Conservation (phyloP, 2,797 vertebrate species). For the Meda fulgida region DNA sequence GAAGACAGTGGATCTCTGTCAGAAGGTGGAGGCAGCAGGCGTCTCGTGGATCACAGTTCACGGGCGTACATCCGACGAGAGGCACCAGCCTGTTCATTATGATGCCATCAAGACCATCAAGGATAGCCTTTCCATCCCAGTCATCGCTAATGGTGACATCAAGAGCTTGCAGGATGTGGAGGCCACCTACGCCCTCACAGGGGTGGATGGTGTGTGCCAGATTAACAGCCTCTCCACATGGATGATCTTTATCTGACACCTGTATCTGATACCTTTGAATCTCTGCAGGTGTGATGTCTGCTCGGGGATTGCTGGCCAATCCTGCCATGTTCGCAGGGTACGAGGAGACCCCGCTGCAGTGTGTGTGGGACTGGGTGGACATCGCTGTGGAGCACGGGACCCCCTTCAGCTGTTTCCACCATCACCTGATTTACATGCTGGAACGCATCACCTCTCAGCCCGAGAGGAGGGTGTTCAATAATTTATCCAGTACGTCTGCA, state of each 20-base stretch:
- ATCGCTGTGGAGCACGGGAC: conserved; percentile 90
- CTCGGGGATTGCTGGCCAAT: conserved; percentile 92
- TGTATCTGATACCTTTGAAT: not conserved
- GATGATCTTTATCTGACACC: not conserved
- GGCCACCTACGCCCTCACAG: conserved; percentile 82
- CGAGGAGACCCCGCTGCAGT: conserved; percentile 90
- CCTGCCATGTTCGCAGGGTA: conserved; percentile 96
- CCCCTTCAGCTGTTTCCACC: conserved; percentile 94
- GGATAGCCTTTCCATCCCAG: conserved; percentile 87
- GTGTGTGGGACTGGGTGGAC: conserved; percentile 96
- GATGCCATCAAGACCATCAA: conserved; percentile 95
- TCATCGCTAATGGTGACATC: conserved; percentile 94
- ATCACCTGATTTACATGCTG: conserved; percentile 98
- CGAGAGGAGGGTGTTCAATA: conserved; percentile 92
- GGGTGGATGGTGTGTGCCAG: conserved; percentile 85
- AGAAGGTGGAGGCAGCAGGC: conserved; percentile 91
- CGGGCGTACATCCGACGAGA: conserved; percentile 89
- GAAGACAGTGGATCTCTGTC: conserved; percentile 92
- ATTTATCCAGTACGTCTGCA: conserved; percentile 91
- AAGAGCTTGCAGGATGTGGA: conserved; percentile 89
- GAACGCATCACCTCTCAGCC: conserved; percentile 93
- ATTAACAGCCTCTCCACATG: not conserved
- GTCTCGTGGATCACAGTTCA: conserved; percentile 98
- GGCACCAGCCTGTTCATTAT: conserved; percentile 94
- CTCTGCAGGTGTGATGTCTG: conserved; percentile 89